phyloP scores from a whole-genome alignment of 2,113 vertebrate species.

The Lepus americanus region DNA sequence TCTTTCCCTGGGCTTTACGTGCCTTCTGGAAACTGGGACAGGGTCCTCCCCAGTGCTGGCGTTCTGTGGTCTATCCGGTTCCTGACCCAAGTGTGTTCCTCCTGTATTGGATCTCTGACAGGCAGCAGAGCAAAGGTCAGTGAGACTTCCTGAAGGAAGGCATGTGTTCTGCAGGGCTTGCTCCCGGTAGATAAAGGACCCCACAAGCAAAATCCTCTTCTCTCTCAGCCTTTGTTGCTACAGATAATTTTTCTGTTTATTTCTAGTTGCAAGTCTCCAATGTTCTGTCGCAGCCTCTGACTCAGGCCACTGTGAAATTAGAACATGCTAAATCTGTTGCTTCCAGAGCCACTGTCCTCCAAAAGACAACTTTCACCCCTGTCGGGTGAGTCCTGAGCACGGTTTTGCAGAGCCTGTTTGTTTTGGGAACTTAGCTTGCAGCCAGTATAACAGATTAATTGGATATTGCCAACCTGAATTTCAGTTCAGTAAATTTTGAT shows the following conservation, averaged over 20 bases:
- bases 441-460: not conserved
- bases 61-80: not conserved
- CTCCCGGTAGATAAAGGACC: conserved; percentile 11
- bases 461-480: not conserved
- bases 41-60: not conserved
- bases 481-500: conserved; percentile 2
- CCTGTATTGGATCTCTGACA: conserved; percentile 21
- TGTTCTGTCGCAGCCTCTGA: conserved; percentile 94
- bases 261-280: conserved; percentile 94
- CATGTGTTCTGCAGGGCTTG: not conserved
- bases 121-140: not conserved
- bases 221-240: not conserved
- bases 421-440: conserved; percentile 28
- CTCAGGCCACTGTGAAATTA: conserved; percentile 92
- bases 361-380: conserved; percentile 90
- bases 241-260: conserved; percentile 63
- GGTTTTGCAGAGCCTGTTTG: not conserved
- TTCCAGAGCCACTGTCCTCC: conserved; percentile 92
- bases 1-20: not conserved
- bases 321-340: conserved; percentile 92
- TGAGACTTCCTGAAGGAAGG: not conserved
- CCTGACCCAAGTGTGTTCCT: not conserved
- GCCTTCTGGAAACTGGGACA: conserved; percentile 33
- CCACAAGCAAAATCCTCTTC: not conserved
- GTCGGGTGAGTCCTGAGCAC: conserved; percentile 89